These are phyloP conservation scores for Luscinia megarhynchos DNA, from an alignment of 2,797 vertebrate genomes.

Conservation along the genomic window DNA sequence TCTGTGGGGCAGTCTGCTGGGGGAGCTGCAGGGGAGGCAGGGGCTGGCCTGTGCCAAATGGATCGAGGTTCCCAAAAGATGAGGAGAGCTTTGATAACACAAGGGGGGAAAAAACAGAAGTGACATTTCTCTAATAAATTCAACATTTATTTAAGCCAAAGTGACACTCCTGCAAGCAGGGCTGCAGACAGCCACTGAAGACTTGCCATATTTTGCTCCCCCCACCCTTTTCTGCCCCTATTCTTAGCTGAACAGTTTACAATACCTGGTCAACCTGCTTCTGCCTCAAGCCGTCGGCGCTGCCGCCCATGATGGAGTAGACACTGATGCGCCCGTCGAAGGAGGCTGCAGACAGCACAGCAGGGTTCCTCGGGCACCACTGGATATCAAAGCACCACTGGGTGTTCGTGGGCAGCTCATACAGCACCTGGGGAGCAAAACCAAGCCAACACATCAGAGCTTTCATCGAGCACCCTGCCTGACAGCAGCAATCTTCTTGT, in stretches of 20 bases:
- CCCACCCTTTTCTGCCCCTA: fast-evolving
- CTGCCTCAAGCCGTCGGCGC: constrained; percentile 82
- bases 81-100: constrained; percentile 85
- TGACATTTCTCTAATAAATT: not conserved
- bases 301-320: constrained; percentile 97
- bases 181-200: not conserved
- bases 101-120: fast-evolving
- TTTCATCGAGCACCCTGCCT: not conserved
- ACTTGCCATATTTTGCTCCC: not conserved
- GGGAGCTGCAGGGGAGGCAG: constrained; percentile 92
- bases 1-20: constrained; percentile 77
- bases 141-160: not conserved
- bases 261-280: constrained; percentile 90
- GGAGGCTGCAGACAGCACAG: constrained; percentile 91
- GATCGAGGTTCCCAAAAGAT: constrained; percentile 94
- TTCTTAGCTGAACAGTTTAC: not conserved
- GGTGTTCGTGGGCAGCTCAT: constrained; percentile 91
- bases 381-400: constrained; percentile 99
- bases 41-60: constrained; percentile 91
- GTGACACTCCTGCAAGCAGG: not conserved
- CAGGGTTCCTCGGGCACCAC: constrained; percentile 97
- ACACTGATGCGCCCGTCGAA: constrained; percentile 92
- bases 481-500: fast-evolving
- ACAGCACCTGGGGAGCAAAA: constrained; percentile 84
- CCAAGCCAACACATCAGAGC: not conserved